These are phyloP conservation scores for Drosophila pallidifrons DNA, from an alignment of 1,140 invertebrate genomes.

Conservation along the genomic window DNA sequence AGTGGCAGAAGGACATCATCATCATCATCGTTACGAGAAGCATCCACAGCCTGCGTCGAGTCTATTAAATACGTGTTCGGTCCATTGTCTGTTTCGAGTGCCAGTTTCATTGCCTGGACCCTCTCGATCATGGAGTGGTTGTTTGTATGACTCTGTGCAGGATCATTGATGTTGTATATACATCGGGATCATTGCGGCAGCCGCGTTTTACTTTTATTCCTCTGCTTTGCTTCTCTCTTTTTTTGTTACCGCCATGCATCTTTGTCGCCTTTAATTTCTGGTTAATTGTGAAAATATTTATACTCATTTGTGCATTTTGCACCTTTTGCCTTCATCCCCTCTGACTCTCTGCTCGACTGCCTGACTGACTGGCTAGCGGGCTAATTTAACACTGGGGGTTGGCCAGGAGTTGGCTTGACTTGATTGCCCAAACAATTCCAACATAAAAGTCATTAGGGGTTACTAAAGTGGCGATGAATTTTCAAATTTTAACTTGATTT, in stretches of 20 bases:
- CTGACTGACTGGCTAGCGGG: constrained; percentile 14
- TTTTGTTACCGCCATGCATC: constrained; percentile 56
- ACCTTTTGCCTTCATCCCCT: constrained; percentile 69
- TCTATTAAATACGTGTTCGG: constrained; percentile 82
- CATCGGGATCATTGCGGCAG: constrained; percentile 47
- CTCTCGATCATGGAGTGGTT: constrained; percentile 63
- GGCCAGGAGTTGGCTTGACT: constrained; percentile 47
- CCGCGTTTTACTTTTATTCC: constrained; percentile 21
- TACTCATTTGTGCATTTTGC: constrained; percentile 84
- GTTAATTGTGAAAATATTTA: constrained; percentile 84
- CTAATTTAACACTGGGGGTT: constrained; percentile 72
- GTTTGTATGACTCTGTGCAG: constrained; percentile 63
- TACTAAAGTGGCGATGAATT: constrained; percentile 84
- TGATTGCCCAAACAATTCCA: constrained; percentile 80
- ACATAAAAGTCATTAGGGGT: constrained; percentile 82
- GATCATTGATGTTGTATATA: constrained; percentile 40
- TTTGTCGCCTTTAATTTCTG: constrained; percentile 83
- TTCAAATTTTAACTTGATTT: constrained; percentile 80
- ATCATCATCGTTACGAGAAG: constrained; percentile 47
- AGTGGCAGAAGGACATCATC: constrained; percentile 82
- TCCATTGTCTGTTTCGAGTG: constrained; percentile 74
- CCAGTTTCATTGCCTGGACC: constrained; percentile 39
- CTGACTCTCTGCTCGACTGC: constrained; percentile 24
- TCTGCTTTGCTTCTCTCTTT: constrained; percentile 48
- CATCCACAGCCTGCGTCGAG: constrained; percentile 41